Conservation (phyloP, 2,888 invertebrate genomes). For the Polydrusus cervinus region DNA sequence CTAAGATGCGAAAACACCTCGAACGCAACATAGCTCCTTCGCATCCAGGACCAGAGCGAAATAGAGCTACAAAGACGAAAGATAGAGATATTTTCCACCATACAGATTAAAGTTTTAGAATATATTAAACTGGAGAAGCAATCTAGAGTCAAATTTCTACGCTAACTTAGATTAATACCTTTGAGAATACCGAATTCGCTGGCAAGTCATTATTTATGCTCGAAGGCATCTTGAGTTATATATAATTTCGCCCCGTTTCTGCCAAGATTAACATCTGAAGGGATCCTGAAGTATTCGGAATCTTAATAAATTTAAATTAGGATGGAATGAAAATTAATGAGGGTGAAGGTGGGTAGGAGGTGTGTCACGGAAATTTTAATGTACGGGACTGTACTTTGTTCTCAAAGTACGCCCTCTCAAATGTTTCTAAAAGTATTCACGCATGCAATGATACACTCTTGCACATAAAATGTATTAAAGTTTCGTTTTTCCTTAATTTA, state of each 20-base stretch:
- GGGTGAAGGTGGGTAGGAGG: conserved; percentile 4
- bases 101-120: conserved; percentile 69
- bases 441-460: too few species aligned
- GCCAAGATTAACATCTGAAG: conserved; percentile 67
- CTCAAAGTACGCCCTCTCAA: too few species aligned
- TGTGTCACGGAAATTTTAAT: too few species aligned
- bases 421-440: too few species aligned
- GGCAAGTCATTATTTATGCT: conserved; percentile 71
- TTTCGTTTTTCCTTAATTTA: too few species aligned
- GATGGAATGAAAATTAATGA: conserved; percentile 47
- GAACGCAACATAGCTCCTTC: conserved; percentile 29
- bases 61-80: conserved; percentile 41
- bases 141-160: conserved; percentile 70
- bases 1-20: not conserved
- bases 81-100: conserved; percentile 53
- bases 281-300: conserved; percentile 43
- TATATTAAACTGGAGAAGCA: conserved; percentile 69
- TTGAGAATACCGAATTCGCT: conserved; percentile 72
- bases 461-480: too few species aligned
- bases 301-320: conserved; percentile 52
- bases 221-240: conserved; percentile 70
- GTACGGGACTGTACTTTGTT: too few species aligned
- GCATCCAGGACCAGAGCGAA: conserved; percentile 35
- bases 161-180: conserved; percentile 73
- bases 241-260: conserved; percentile 69